Base-by-base conservation (phyloP, 2,113 vertebrate species). In the Proteles cristata region DNA sequence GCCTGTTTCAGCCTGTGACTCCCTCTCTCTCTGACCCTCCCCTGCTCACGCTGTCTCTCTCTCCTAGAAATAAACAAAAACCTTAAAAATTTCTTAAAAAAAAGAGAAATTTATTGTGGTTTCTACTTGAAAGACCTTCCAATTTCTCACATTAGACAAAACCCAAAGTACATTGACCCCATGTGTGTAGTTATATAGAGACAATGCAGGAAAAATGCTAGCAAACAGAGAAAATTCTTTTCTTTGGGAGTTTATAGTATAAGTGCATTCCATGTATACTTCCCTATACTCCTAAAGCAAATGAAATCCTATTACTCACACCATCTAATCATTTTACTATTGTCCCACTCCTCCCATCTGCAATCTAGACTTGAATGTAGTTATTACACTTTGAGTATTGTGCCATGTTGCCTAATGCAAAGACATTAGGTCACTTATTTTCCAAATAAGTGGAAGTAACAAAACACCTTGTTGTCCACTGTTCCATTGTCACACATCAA, bases 381-480 rank as follows among this genome's bases (percentile, higher is more conserved):
- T 92, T 84, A 87, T 79, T 92, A 45, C 63, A 84, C 11, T 68
- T 68, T 73, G 80, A 86, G n/a, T 11, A 10, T 28, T 10, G 10
- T 65, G 63, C 28, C 26, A 65, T 65, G 63, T 45, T 86, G 79
- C 31, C 43, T 53, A 94, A 89, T 89, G 55, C 28, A 48, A 94
- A 89, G 92, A 31, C 48, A 76, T 45, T 73, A 68, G 53, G 43
- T 93, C 86, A 45, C n/a, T 93, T 93, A 82, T 91, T 93, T 87
- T 96, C 63, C 50, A 89, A 91, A 9, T 65, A 4, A 85, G 23
- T 68, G 26, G 61, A 96, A 90, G 45, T 68, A 95, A 69, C 63
- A 33, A 88, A 81, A 61, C 45, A 81, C 66, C n/a, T 58, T 91
- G 14, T 77, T 80, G 43, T 90, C n/a, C 35, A 2, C 45, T 91